Evolutionary conservation across 2,797 vertebrate species (phyloP), one percentile per base, ranked within the genome.

Genomic region (Cetoscarus ocellatus): DNA sequence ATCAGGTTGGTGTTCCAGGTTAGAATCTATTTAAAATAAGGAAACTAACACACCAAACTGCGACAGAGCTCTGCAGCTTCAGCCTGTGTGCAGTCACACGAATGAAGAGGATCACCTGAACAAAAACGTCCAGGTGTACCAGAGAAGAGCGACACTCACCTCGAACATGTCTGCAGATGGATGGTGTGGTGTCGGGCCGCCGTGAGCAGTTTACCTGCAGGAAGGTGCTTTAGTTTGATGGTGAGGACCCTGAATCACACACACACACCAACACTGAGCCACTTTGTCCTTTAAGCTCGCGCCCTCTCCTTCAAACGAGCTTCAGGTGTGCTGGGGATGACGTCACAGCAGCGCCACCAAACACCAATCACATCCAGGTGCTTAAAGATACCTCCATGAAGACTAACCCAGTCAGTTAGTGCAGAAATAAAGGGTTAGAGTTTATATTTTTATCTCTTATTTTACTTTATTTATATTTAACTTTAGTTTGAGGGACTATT

Each of bases 251-350:
- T 5, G 67, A 75, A 67, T 52, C 67, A 17, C 73, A 51, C 42
- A 51, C 42, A 64, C 63, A 44, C 2, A 34, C 0, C 2, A 0
- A 0, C 0, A 0, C 1, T 0, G 6, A 0, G 1, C 0, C 8
- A 15, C 2, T 5, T 10, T 5, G 17, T 64, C 67, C 86, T 92
- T 91, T 91, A 91, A 91, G 57, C 42, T 87, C 82, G 69, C 88
- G 90, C 88, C 64, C n/a, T 7, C 61, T 1, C 3, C 55, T 70
- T 44, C 9, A 78, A 91, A 90, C 36, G 39, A 75, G 66, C 51
- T 11, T 90, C 94, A 94, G 92, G 91, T 94, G 94, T 61, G 89
- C 47, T 34, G 12, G 3, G 42, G 42, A 3, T n/a, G 2, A 72
- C 63, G 67, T 79, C 86, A 86, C 1, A 10, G 1, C 15, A 3